Percentiles rank a stretch among this genome's conserved stretches.
Evolutionary conservation across 2,113 vertebrate genomes (phyloP).

Genomic region (Papio anubis): DNA sequence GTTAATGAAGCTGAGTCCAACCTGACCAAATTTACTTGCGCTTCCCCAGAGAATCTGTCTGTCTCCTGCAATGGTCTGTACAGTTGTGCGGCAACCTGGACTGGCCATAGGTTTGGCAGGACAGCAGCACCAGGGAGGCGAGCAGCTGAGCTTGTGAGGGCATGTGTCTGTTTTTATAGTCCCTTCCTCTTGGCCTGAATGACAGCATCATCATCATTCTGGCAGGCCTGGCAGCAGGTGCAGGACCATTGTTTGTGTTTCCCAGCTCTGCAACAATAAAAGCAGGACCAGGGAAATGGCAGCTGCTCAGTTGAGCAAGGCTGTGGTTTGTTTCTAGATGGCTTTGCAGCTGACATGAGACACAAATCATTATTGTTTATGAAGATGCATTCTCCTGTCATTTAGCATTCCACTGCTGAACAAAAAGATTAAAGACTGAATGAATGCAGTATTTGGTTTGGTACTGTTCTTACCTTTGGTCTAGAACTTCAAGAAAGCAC

Average conservation of each 20-base stretch:
- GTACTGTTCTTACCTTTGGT: not conserved
- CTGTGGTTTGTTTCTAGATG: slow-evolving; percentile 37
- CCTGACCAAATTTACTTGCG: not conserved
- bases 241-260: not conserved
- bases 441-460: not conserved
- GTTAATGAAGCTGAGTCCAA: not conserved
- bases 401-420: not conserved
- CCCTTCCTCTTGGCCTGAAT: slow-evolving; percentile 43
- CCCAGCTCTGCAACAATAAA: slow-evolving; percentile 42
- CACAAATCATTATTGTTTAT: slow-evolving; percentile 34
- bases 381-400: slow-evolving; percentile 28
- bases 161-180: not conserved
- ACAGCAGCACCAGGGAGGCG: not conserved
- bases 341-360: not conserved
- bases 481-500: slow-evolving; percentile 24
- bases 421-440: slow-evolving; percentile 50
- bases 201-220: not conserved
- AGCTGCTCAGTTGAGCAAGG: slow-evolving; percentile 69
- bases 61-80: not conserved
- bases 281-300: slow-evolving; percentile 56
- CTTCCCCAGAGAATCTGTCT: not conserved
- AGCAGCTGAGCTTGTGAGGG: slow-evolving; percentile 66
- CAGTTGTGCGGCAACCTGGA: not conserved
- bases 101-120: not conserved
- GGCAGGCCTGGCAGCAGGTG: slow-evolving; percentile 74